Evolutionary conservation across 1,140 invertebrate genomes (phyloP).

Genomic region (Ptiloglossa arizonensis): DNA sequence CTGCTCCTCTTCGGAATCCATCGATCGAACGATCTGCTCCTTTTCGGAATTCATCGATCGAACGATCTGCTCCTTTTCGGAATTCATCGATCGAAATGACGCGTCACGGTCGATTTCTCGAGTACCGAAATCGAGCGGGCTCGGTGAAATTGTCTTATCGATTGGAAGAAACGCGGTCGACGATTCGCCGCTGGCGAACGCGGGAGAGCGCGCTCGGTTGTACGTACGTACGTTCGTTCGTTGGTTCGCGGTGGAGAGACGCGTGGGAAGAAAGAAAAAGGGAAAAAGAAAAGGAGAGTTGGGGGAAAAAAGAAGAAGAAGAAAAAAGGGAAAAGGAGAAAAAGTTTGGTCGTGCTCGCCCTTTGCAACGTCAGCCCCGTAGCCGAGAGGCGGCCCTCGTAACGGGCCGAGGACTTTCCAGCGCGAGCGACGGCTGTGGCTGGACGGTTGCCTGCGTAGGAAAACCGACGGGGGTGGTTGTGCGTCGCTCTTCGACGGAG

Average conservation of each 20-base stretch:
- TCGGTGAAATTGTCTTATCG: slow-evolving; percentile 60
- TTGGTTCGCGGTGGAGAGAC: too few relatives aligned
- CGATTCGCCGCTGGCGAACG: neutral
- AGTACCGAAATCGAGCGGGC: neutral
- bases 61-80: too few relatives aligned
- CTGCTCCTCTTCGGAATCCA: too few relatives aligned
- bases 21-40: too few relatives aligned
- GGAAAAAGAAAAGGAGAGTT: neutral
- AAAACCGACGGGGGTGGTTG: slow-evolving; percentile 53
- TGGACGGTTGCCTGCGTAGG: slow-evolving; percentile 65
- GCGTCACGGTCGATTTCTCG: too few relatives aligned
- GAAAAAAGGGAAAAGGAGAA: slow-evolving; percentile 5
- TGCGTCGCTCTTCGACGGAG: slow-evolving; percentile 34
- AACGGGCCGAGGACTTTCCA: slow-evolving; percentile 68
- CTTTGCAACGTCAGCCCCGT: slow-evolving; percentile 77
- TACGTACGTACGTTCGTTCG: too few relatives aligned
- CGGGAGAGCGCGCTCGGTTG: neutral
- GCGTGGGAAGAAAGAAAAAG: neutral
- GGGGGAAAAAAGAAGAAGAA: neutral
- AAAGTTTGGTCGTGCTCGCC: slow-evolving; percentile 62
- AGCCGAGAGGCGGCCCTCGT: slow-evolving; percentile 40
- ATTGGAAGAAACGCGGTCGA: slow-evolving; percentile 27
- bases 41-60: too few relatives aligned
- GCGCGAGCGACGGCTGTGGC: slow-evolving; percentile 76
- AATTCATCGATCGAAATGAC: too few relatives aligned